Conservation (phyloP, 1,140 invertebrate genomes). For the Mycetomoellerius zeteki region DNA sequence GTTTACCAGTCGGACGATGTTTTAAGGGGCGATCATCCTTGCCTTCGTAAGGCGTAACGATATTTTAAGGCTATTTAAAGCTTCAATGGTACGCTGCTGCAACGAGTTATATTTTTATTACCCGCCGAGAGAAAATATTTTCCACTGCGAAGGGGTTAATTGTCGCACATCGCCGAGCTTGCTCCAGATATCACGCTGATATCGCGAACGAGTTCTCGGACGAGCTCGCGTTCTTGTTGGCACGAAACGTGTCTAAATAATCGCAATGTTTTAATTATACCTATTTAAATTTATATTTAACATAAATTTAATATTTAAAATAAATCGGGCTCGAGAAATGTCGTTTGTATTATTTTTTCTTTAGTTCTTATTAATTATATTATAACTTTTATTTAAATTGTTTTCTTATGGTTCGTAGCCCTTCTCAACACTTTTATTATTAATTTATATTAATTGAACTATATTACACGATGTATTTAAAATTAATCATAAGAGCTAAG, state of each 20-base stretch:
- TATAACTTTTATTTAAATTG: no score
- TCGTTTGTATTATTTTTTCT: no score
- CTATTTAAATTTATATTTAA: no score
- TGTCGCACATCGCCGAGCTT: conserved; percentile 44
- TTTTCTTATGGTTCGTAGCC: no score
- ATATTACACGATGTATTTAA: no score
- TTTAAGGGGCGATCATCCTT: conserved; percentile 51
- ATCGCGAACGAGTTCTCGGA: conserved; percentile 30
- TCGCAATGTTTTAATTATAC: background rate
- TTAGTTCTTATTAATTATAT: no score
- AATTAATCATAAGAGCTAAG: no score
- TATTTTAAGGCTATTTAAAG: conserved; percentile 52
- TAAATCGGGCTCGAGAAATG: no score
- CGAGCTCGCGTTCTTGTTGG: background rate
- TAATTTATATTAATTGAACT: no score
- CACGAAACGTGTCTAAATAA: background rate
- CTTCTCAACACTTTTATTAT: no score
- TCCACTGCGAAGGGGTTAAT: conserved; percentile 49
- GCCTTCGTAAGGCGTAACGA: conserved; percentile 31
- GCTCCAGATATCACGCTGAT: conserved; percentile 46
- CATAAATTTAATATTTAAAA: no score
- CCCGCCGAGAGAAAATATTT: conserved; percentile 54
- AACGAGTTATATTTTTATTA: conserved; percentile 56
- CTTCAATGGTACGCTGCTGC: conserved; percentile 20
- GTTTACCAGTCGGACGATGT: conserved; percentile 37